Evolutionary conservation across 2,888 invertebrate genomes (phyloP).

Genomic region (Arenicola marina): DNA sequence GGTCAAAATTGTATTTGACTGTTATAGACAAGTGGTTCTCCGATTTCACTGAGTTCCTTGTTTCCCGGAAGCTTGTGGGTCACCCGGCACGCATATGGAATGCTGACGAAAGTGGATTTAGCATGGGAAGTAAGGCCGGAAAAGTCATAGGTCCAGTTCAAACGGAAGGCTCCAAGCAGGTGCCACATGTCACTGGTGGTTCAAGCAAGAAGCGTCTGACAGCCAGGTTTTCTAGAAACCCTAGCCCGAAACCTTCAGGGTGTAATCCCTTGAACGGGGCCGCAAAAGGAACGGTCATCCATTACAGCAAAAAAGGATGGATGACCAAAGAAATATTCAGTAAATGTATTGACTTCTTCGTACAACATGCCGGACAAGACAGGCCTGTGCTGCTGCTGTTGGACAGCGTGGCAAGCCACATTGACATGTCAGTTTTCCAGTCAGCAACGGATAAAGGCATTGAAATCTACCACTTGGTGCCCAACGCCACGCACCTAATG

Average conservation of each 20-base stretch:
- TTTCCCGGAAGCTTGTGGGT: neutral
- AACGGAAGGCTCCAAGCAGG: neutral
- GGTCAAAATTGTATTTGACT: neutral
- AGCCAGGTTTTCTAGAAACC: neutral
- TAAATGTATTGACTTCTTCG: neutral
- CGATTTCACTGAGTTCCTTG: neutral
- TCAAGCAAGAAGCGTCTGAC: neutral
- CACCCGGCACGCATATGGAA: neutral
- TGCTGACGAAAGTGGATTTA: neutral
- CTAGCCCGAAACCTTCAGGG: neutral
- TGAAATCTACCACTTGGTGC: neutral
- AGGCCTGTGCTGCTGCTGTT: neutral
- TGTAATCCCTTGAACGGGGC: neutral
- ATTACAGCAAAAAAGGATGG: neutral
- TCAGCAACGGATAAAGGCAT: neutral
- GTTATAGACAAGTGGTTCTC: neutral
- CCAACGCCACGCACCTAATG: neutral
- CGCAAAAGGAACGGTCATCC: neutral
- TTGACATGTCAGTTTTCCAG: neutral
- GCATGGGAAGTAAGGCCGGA: neutral
- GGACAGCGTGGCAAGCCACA: neutral
- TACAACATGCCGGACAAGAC: neutral
- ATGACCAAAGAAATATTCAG: neutral
- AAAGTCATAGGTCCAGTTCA: neutral
- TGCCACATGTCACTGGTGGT: neutral